A percentile compares a stretch with the other conserved stretches of the same genome.
Evolutionary conservation across 2,797 vertebrate genomes (phyloP).

Genomic region (Mormyrus proboscirostris): DNA sequence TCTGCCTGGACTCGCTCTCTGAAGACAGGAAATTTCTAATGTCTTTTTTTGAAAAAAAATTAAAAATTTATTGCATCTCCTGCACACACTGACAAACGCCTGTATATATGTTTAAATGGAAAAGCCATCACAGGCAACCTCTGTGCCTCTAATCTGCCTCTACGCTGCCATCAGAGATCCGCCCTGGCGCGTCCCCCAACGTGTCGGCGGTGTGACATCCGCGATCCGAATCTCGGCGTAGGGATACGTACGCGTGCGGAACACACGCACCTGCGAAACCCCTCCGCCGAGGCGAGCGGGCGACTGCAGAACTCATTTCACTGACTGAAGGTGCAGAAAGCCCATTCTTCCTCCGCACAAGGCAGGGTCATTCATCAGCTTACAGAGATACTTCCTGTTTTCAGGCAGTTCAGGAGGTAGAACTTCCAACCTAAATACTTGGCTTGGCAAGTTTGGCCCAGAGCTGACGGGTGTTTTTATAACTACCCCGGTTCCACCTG

Average conservation of each 20-base stretch:
- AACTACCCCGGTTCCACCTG: slow-evolving; percentile 68
- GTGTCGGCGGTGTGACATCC: slow-evolving; percentile 3
- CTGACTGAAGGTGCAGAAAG: slow-evolving; percentile 58
- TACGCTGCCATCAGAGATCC: background rate
- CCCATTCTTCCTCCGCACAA: slow-evolving; percentile 62
- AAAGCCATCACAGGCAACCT: background rate
- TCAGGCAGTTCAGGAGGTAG: slow-evolving; percentile 72
- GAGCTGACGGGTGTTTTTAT: slow-evolving; percentile 71
- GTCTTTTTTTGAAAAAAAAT: background rate
- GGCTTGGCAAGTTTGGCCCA: slow-evolving; percentile 65
- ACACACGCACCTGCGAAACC: background rate
- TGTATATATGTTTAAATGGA: background rate
- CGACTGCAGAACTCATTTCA: slow-evolving; percentile 64
- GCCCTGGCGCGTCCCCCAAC: slow-evolving; percentile 34
- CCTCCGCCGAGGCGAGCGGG: background rate
- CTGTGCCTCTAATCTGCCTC: background rate
- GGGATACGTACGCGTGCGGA: background rate
- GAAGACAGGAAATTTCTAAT: background rate
- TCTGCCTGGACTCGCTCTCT: background rate
- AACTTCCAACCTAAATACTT: slow-evolving; percentile 76
- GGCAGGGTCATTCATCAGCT: slow-evolving; percentile 76
- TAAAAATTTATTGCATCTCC: background rate
- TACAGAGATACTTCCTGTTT: slow-evolving; percentile 88
- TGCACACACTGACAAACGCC: background rate
- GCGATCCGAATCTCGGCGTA: background rate